Base-by-base conservation (phyloP, 2,888 invertebrate genomes). In the Holacanthella duospinosa region DNA sequence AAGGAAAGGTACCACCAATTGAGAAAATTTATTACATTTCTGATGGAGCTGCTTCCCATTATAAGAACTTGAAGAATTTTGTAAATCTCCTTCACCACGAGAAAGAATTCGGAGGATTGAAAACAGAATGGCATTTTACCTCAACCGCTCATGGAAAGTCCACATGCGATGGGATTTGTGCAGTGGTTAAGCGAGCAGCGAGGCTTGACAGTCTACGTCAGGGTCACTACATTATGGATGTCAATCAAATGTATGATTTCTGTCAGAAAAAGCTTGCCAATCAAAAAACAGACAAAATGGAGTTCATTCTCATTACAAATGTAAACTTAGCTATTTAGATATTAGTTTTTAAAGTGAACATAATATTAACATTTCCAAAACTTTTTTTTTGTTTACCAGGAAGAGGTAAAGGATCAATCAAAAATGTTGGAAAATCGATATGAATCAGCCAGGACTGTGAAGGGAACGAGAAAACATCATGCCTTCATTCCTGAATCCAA, bases 71-170 rank as follows among this genome's bases (percentile, higher is more conserved):
- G 3, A 28, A 28, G 21, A 57, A 57, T 28, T 57, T 57, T 29
- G 29, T 24, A 2, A 57, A 57, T 29, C 21, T 57, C 9, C 2
- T 29, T 2, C 21, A 28, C 9, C 57, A 57, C n/a, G 29, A 57
- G 29, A 19, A 28, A 21, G 57, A 57, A n/a, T 57, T 57, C 28
- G 9, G n/a, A 29, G n/a, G n/a, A n/a, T 2, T 29, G 19, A 29
- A 57, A 28, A 29, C 57, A 12, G 57, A 57, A 19, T 57, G 57
- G 57, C 57, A 57, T 19, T 57, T 57, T 57, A 29, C 28, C 12
- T 27, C 57, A 28, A 29, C 57, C 16, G 21, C n/a, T 6, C 57
- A 57, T 57, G 57, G 57, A 21, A 57, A 57, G 29, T 2, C 9
- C 1, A n/a, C 26, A 27, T 57, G 57, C 19, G 57, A 57, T 57